Evolutionary conservation across 2,888 invertebrate genomes (phyloP).

Genomic region (Sepioteuthis lessoniana): DNA sequence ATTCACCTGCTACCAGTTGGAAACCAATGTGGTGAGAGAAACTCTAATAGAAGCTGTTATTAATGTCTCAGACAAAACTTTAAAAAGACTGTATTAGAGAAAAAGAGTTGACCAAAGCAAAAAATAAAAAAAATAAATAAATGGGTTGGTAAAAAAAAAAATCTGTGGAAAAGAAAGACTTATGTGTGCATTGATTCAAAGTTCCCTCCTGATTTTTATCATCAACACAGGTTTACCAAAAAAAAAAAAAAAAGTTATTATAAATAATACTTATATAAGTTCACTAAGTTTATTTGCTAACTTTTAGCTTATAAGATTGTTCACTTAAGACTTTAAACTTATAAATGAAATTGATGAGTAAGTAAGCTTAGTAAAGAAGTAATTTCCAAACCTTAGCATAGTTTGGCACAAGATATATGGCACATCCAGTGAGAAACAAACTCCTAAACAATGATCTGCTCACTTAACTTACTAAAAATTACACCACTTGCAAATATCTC

Average conservation of each 20-base stretch:
- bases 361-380: no score
- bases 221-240: not conserved
- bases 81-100: not conserved
- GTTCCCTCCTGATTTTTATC: not conserved
- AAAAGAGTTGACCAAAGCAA: not conserved
- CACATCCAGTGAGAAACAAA: no score
- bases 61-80: constrained; percentile 6
- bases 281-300: not conserved
- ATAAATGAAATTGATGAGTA: no score
- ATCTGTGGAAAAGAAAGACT: not conserved
- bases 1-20: not conserved
- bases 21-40: not conserved
- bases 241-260: not conserved
- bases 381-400: no score
- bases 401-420: no score
- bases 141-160: not conserved
- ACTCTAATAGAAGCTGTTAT: not conserved
- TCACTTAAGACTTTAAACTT: not conserved
- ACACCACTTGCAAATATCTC: no score
- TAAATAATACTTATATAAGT: not conserved
- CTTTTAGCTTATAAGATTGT: not conserved
- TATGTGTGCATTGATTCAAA: not conserved
- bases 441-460: no score
- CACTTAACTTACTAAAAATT: no score
- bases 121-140: no score